Evolutionary conservation across 2,113 vertebrate genomes (phyloP).

Genomic region (Ivindomyrus marchei): DNA sequence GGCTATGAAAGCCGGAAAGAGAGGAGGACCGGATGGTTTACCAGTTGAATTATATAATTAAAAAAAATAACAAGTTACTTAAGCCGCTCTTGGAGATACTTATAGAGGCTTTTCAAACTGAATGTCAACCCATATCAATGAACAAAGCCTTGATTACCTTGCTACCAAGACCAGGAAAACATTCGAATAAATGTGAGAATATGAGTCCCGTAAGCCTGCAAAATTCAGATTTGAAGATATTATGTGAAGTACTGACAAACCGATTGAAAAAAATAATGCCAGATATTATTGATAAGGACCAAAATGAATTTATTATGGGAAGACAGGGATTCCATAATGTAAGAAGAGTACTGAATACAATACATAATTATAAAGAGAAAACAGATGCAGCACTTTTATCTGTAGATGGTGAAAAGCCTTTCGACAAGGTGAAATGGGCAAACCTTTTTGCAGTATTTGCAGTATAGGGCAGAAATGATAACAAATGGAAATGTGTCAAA

Average conservation of each 20-base stretch:
- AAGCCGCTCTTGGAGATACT: neutral
- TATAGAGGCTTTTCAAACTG: neutral
- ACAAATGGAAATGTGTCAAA: neutral
- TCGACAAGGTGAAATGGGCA: neutral
- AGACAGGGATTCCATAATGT: neutral
- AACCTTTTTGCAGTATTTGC: neutral
- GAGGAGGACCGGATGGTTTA: neutral
- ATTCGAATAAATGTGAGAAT: neutral
- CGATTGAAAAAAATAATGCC: neutral
- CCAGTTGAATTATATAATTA: neutral
- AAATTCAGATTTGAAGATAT: neutral
- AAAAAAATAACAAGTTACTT: neutral
- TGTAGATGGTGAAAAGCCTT: neutral
- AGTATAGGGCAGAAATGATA: neutral
- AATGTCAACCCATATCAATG: neutral
- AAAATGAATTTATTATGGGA: neutral
- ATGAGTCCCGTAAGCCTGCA: neutral
- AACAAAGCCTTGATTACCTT: neutral
- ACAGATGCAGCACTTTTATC: neutral
- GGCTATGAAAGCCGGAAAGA: neutral
- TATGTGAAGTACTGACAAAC: neutral
- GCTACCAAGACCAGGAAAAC: neutral
- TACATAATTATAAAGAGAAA: neutral
- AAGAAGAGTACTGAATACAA: neutral
- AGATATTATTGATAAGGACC: neutral